Base-by-base conservation (phyloP, 2,888 invertebrate species). In the Ferdinandea cuprea region DNA sequence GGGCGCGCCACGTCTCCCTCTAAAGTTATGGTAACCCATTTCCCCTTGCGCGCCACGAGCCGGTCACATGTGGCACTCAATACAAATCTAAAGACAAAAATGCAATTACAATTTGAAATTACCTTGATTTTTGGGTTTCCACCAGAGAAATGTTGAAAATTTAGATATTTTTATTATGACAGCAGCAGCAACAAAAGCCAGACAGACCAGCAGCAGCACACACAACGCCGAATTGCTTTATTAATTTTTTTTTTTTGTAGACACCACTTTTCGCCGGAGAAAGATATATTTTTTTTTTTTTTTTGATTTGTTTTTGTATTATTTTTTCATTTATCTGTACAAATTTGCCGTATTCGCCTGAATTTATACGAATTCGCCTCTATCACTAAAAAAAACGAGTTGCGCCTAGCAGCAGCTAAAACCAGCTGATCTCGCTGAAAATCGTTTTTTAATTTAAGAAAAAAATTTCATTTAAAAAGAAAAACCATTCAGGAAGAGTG, bases 1-100 rank as follows among this genome's bases (percentile, higher is more conserved):
- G 80, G 81, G 81, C 77, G 81, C 81, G 81, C 81, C 81, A 81
- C 81, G 77, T 81, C 50, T 30, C 15, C 25, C 65, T 25, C 5
- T 25, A 25, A 25, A 25, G 5, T 25, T 25, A 25, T 25, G 2
- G 25, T 5, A 25, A 25, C 25, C 25, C 25, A 25, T 25, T 25
- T 25, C 25, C 25, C 5, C n/a, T n/a, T n/a, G n/a, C 5, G 25
- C 25, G 25, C 25, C 50, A 25, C 25, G 13, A 25, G 21, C 21
- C 21, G 7, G 13, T 35, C 44, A 48, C 37, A 19, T 19, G 7
- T 52, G 15, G 30, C 7, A 17, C 17, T 19, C 19, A 11, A 8
- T 11, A 9, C 17, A 9, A 52, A 52, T 52, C 9, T 15, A 9
- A 3, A 52, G 8, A 6, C 15, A 17, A 35, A 21, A 30, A 25